These are phyloP conservation scores for Chiloscyllium plagiosum DNA, from an alignment of 2,113 vertebrate species.

Conservation along the genomic window DNA sequence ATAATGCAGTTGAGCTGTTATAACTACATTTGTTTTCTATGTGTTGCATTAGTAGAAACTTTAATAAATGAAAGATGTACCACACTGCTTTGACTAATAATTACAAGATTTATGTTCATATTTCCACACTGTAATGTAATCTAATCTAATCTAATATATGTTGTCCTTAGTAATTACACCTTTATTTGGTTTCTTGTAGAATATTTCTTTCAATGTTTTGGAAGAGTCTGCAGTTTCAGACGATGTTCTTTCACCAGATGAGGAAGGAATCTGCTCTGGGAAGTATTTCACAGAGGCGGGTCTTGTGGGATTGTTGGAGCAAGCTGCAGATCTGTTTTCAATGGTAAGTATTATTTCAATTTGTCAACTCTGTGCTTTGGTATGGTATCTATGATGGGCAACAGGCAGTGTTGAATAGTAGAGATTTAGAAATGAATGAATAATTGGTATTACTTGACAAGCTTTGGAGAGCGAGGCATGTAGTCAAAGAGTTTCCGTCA, in stretches of 20 bases:
- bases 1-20: neutral
- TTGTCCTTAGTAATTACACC: neutral
- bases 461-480: neutral
- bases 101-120: neutral
- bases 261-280: constrained; percentile 97
- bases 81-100: neutral
- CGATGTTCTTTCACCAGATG: constrained; percentile 93
- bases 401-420: neutral
- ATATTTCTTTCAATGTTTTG: constrained; percentile 94
- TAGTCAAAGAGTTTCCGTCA: neutral
- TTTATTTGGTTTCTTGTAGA: constrained; percentile 55
- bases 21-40: neutral
- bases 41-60: neutral
- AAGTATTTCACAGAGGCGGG: constrained; percentile 97
- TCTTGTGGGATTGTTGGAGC: constrained; percentile 91
- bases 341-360: constrained; percentile 67
- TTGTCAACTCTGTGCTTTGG: neutral
- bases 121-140: too few species aligned
- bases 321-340: constrained; percentile 91
- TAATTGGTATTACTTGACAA: neutral
- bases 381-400: neutral
- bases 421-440: neutral
- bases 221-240: constrained; percentile 97
- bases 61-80: neutral
- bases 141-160: too few species aligned